Evolutionary conservation across 2,888 invertebrate genomes (phyloP).

Genomic region (Trichogramma dendrolimi): DNA sequence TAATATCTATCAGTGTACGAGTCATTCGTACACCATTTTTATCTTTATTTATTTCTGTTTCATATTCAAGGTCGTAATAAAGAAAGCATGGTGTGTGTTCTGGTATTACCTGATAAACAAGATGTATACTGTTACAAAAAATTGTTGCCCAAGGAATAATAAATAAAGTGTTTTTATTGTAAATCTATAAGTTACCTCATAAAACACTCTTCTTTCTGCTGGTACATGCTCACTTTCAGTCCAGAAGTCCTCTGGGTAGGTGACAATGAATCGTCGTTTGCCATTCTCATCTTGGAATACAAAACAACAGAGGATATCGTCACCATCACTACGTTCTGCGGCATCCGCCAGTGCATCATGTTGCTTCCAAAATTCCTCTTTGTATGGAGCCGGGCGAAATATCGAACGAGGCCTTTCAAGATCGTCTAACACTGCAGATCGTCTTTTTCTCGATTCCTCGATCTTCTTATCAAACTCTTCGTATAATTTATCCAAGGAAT

Average conservation of each 20-base stretch:
- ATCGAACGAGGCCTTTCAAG: slow-evolving; percentile 36
- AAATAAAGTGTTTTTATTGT: not conserved
- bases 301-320: slow-evolving; percentile 47
- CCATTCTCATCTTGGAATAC: slow-evolving; percentile 48
- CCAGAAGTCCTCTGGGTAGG: slow-evolving; percentile 54
- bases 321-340: slow-evolving; percentile 32
- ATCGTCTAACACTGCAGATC: slow-evolving; percentile 3
- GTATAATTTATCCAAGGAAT: slow-evolving; percentile 16
- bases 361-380: slow-evolving; percentile 51
- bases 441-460: slow-evolving; percentile 11
- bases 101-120: slow-evolving; percentile 47
- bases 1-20: slow-evolving; percentile 51
- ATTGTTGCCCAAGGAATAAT: not conserved
- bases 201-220: slow-evolving; percentile 46
- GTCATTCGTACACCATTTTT: slow-evolving; percentile 54
- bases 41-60: slow-evolving; percentile 47
- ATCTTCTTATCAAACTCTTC: slow-evolving; percentile 21
- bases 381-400: slow-evolving; percentile 45
- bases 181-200: slow-evolving; percentile 46
- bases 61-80: slow-evolving; percentile 60
- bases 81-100: slow-evolving; percentile 55
- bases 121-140: not conserved
- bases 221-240: slow-evolving; percentile 40
- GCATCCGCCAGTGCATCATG: slow-evolving; percentile 46
- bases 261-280: slow-evolving; percentile 50